Evolutionary conservation across 2,113 vertebrate genomes (phyloP).

Genomic region (Campylomormyrus tamandua): DNA sequence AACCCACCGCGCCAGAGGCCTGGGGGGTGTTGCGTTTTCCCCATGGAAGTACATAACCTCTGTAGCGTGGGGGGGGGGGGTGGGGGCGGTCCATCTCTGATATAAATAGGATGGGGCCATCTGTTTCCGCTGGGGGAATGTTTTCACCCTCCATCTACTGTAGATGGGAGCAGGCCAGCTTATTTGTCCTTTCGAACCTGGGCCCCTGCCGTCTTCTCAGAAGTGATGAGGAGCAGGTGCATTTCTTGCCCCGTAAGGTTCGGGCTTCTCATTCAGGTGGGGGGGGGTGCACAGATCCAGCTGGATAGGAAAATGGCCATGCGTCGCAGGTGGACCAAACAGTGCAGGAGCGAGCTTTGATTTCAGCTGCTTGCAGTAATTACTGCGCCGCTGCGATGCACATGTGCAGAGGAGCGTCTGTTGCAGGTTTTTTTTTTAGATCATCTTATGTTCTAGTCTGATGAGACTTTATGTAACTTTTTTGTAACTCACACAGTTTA

Average conservation of each 20-base stretch:
- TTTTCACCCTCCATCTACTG: slow-evolving; percentile 14
- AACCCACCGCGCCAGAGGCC: no score
- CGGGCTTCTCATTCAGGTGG: not conserved
- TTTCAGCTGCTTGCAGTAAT: not conserved
- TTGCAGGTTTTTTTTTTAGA: not conserved
- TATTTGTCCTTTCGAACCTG: not conserved
- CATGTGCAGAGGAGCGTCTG: not conserved
- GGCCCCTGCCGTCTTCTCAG: not conserved
- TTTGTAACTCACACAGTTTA: not conserved
- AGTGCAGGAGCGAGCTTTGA: not conserved
- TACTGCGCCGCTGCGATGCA: not conserved
- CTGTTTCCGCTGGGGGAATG: slow-evolving; percentile 15
- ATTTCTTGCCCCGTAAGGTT: not conserved
- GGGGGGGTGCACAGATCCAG: not conserved
- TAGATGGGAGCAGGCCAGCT: not conserved
- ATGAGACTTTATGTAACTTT: not conserved
- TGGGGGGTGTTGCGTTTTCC: slow-evolving; percentile 20
- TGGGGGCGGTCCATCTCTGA: not conserved
- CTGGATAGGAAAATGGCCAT: not conserved
- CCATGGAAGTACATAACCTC: slow-evolving; percentile 24
- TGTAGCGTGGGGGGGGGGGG: slow-evolving; percentile 8
- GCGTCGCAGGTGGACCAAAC: not conserved
- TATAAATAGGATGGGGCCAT: slow-evolving; percentile 29
- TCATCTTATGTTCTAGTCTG: not conserved
- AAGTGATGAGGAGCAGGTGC: not conserved